Evolutionary conservation across 2,888 invertebrate species (phyloP), one percentile per base, ranked within the genome.

Genomic region (Calliopum simillimum): DNA sequence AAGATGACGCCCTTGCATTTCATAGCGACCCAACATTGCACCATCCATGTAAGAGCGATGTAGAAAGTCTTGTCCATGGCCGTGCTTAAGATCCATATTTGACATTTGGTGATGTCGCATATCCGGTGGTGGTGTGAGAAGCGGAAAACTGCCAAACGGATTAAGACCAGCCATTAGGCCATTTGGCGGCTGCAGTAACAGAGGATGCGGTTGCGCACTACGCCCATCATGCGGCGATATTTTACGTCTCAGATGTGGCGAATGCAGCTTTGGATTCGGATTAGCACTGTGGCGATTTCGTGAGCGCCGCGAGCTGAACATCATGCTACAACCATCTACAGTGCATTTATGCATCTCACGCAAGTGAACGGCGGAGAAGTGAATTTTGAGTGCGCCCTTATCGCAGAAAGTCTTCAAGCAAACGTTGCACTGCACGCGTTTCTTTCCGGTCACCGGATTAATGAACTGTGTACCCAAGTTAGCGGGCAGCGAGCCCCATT

Each of bases 331-430:
- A 0, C 98, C 98, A 84, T 96, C 96, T 0, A 99, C 98, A 0
- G 99, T 98, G 85, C 99, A 99, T 87, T 97, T 97, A 87, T 99
- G 99, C 99, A 99, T 99, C 88, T 99, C 99, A 51, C 98, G 91
- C 72, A 99, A 87, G 85, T 99, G 99, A 12, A 99, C 99, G 0
- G 99, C 99, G 64, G 98, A 98, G 84, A 98, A 99, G 86, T 99
- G 99, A 8, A 99, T 99, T 88, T 99, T 99, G 25, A 99, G 89
- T 1, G 99, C 99, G 73, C 99, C 99, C 88, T 99, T 99, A 88
- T 99, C 99, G 89, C 99, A 99, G 88, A 99, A 99, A 16, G 99
- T 99, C 88, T 99, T 99, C 73, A 98, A 88, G 85, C 99, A 99
- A 53, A 98, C 97, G 80, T 98, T 97, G 87, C 99, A 99, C 85